These are phyloP conservation scores for Denticeps clupeoides DNA, from an alignment of 2,797 vertebrate genomes.

Conservation along the genomic window DNA sequence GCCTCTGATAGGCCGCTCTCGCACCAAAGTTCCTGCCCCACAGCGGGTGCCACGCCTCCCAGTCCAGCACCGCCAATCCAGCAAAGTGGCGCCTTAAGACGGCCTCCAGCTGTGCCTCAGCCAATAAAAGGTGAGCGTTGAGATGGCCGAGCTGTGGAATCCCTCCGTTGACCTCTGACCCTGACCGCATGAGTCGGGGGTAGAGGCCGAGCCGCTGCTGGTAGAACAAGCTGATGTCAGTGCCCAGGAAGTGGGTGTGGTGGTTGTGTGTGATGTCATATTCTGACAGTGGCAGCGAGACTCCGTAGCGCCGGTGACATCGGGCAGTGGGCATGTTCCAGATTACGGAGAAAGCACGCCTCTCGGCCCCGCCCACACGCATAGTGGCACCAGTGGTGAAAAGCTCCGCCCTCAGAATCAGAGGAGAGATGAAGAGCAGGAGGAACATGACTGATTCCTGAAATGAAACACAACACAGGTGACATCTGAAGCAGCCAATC, in stretches of 20 bases:
- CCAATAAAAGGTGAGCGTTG: slow-evolving; percentile 45
- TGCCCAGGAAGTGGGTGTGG: slow-evolving; percentile 57
- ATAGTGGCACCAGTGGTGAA: neutral
- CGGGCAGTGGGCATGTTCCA: slow-evolving; percentile 73
- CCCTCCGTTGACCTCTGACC: slow-evolving; percentile 56
- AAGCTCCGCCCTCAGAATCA: neutral
- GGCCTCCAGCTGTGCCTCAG: slow-evolving; percentile 38
- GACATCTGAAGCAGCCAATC: no score
- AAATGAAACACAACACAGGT: slow-evolving; percentile 13
- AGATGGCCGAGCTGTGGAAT: slow-evolving; percentile 65
- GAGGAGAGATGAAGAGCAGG: slow-evolving; percentile 4
- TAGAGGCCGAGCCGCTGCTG: slow-evolving; percentile 73
- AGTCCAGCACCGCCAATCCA: slow-evolving; percentile 78
- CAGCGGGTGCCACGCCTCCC: slow-evolving; percentile 81
- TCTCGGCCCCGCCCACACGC: neutral
- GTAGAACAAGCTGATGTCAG: slow-evolving; percentile 83
- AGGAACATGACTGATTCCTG: slow-evolving; percentile 27
- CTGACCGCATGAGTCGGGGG: slow-evolving; percentile 60
- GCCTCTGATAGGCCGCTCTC: slow-evolving; percentile 50
- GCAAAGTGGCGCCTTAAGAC: slow-evolving; percentile 46
- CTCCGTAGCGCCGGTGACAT: slow-evolving; percentile 51
- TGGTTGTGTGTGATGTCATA: slow-evolving; percentile 69
- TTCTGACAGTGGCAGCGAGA: slow-evolving; percentile 56
- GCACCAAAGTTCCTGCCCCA: slow-evolving; percentile 70
- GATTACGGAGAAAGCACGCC: slow-evolving; percentile 62